Evolutionary conservation across 1,140 invertebrate genomes (phyloP).

Genomic region (Zaprionus tsacasi): DNA sequence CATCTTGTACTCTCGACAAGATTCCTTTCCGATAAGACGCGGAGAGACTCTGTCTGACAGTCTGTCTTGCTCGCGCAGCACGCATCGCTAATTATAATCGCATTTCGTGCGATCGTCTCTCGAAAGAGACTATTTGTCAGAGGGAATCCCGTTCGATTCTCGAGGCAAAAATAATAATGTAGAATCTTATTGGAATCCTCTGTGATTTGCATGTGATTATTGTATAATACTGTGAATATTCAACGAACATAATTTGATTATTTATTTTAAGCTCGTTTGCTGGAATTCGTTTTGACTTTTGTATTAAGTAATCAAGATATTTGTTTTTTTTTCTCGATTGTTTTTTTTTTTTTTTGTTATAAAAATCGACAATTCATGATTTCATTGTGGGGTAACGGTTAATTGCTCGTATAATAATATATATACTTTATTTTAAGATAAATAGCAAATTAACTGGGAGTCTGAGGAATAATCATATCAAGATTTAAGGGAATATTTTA

Average conservation of each 20-base stretch:
- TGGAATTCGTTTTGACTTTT: neutral
- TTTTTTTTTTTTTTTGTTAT: neutral
- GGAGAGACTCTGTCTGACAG: neutral
- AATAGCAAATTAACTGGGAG: too few relatives aligned
- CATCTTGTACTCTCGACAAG: neutral
- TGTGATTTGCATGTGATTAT: constrained; percentile 20
- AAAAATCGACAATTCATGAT: neutral
- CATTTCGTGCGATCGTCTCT: neutral
- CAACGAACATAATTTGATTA: constrained; percentile 15
- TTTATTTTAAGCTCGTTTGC: constrained; percentile 14
- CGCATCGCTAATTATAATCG: constrained; percentile 11
- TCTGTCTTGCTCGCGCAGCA: constrained; percentile 1
- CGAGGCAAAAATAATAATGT: neutral
- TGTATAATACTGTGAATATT: constrained; percentile 12
- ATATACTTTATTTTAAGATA: too few relatives aligned
- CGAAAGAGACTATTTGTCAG: neutral
- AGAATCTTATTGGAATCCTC: neutral
- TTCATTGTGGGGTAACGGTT: constrained; percentile 2
- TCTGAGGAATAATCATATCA: too few relatives aligned
- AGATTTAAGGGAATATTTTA: too few relatives aligned
- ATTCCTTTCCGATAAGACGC: neutral
- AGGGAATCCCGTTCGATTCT: constrained; percentile 11
- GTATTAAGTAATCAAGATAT: constrained; percentile 7
- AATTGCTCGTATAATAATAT: neutral
- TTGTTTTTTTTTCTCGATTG: neutral